phyloP scores from a whole-genome alignment of 2,888 invertebrate species.

The Synergus itoensis region DNA sequence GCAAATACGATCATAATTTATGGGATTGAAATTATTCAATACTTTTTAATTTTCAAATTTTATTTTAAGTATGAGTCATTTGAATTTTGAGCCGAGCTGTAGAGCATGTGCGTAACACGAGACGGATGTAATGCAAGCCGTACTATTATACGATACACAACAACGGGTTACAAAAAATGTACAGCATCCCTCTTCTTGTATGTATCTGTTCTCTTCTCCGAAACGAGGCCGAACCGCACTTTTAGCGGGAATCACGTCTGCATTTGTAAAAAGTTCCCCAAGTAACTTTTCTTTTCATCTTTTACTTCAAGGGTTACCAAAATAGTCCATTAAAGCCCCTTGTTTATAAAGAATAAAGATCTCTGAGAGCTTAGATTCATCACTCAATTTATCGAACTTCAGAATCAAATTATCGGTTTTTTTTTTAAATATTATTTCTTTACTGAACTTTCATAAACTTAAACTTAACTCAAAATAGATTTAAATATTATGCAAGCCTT shows the following conservation, averaged over 20 bases:
- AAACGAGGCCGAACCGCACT: constrained; percentile 46
- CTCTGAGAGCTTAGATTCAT: not conserved
- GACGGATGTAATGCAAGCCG: constrained; percentile 77
- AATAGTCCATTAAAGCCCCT: constrained; percentile 30
- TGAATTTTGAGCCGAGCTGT: constrained; percentile 62
- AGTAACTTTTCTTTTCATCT: constrained; percentile 18
- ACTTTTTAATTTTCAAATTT: too few species aligned
- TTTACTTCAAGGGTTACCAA: not conserved
- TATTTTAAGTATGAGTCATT: not conserved
- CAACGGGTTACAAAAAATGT: constrained; percentile 64
- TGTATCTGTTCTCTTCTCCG: constrained; percentile 54
- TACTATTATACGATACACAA: constrained; percentile 73
- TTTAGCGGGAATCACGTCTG: constrained; percentile 7
- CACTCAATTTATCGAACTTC: not conserved
- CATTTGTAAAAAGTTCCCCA: constrained; percentile 6
- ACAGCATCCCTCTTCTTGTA: constrained; percentile 61
- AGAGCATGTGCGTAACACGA: constrained; percentile 70
- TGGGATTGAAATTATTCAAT: too few species aligned
- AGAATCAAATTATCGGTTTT: too few species aligned
- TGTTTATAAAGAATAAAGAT: not conserved
- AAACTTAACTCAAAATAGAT: too few species aligned
- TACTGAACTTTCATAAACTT: too few species aligned
- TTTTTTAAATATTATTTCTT: too few species aligned
- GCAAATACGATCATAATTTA: too few species aligned
- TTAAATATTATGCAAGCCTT: too few species aligned